Percentiles rank a stretch among this genome's conserved stretches.
Conservation (phyloP, 2,797 vertebrate species). For the Hirundo rustica region DNA sequence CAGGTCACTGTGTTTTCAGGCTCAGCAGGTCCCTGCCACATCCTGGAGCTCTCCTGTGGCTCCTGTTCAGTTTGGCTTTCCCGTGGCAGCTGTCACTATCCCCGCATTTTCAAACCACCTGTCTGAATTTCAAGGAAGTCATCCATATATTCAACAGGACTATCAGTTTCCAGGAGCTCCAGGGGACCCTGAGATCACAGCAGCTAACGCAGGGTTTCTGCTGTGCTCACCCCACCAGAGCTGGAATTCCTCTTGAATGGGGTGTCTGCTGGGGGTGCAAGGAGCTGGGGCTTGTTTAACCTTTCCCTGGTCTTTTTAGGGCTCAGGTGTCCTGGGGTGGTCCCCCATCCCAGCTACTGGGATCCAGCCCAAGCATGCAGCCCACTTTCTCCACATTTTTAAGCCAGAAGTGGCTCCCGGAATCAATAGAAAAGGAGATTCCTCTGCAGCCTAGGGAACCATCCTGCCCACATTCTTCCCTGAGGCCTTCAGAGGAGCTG, state of each 20-base stretch:
- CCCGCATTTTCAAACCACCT: neutral
- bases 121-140: constrained; percentile 1
- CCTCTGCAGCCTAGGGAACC: neutral
- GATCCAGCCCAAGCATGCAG: neutral
- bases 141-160: constrained; percentile 13
- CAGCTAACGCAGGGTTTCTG: neutral
- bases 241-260: neutral
- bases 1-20: neutral
- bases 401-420: neutral
- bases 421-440: neutral
- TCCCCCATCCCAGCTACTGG: neutral
- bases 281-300: neutral
- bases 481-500: neutral
- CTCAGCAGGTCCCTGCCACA: neutral
- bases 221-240: neutral
- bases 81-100: neutral
- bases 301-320: neutral
- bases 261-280: neutral
- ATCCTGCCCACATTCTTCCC: neutral
- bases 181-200: neutral
- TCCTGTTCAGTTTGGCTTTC: neutral
- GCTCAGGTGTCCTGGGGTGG: neutral
- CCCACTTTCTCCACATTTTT: neutral
- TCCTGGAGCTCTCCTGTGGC: neutral
- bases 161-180: neutral